Evolutionary conservation across 2,888 invertebrate species (phyloP).

Genomic region (Platycnemis pennipes): DNA sequence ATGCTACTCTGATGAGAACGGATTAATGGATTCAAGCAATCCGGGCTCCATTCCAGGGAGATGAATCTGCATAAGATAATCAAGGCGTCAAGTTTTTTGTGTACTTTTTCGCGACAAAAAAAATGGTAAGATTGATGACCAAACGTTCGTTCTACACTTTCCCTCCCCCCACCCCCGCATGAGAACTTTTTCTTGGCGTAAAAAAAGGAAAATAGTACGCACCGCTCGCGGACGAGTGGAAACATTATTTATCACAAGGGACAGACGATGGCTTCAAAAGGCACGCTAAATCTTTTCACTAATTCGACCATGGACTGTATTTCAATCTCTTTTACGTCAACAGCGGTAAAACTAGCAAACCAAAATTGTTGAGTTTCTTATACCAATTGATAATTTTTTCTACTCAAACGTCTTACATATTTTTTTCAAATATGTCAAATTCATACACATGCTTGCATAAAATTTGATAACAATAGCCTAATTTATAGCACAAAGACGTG

Average conservation of each 20-base stretch:
- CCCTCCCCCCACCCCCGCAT: not conserved
- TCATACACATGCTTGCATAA: too few relatives aligned
- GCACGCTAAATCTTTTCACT: not conserved
- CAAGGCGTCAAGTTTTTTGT: slow-evolving; percentile 27
- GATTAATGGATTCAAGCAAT: slow-evolving; percentile 55
- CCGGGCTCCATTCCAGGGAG: slow-evolving; percentile 39
- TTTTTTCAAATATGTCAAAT: too few relatives aligned
- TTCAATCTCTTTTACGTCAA: not conserved
- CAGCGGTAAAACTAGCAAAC: not conserved
- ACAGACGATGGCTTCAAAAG: not conserved
- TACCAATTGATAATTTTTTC: not conserved
- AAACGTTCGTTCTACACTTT: slow-evolving; percentile 6
- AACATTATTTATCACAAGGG: slow-evolving; percentile 56
- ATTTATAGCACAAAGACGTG: too few relatives aligned
- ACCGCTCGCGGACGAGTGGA: slow-evolving; percentile 14
- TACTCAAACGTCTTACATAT: too few relatives aligned
- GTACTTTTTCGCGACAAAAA: slow-evolving; percentile 41
- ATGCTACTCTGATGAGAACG: not conserved
- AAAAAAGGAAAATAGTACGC: slow-evolving; percentile 26
- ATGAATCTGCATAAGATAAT: slow-evolving; percentile 65
- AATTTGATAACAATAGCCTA: too few relatives aligned
- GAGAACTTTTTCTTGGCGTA: slow-evolving; percentile 13
- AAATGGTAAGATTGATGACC: slow-evolving; percentile 42
- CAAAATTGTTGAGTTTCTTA: not conserved
- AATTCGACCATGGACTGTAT: not conserved